phyloP scores from a whole-genome alignment of 2,888 invertebrate species.

The Leptinotarsa tumamoca region DNA sequence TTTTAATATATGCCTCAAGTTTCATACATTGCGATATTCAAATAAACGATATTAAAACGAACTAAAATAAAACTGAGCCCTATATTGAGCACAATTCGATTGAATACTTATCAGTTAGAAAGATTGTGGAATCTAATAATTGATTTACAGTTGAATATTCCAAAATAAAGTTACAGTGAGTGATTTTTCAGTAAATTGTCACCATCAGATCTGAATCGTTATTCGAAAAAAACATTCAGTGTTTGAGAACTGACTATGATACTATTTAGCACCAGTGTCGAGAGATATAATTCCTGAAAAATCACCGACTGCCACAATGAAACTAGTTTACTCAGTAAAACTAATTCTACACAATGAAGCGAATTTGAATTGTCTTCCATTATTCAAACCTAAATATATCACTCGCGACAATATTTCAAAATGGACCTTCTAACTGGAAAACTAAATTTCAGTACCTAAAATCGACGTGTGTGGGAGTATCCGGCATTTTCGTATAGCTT shows the following conservation, averaged over 20 bases:
- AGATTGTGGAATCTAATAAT: background rate
- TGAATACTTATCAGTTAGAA: background rate
- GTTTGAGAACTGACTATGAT: too few species aligned
- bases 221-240: too few species aligned
- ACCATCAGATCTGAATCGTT: background rate
- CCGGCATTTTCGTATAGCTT: slow-evolving; percentile 81
- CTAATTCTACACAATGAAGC: background rate
- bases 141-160: background rate
- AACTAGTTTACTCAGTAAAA: background rate
- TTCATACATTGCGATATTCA: slow-evolving; percentile 1
- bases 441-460: slow-evolving; percentile 53
- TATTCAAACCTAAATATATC: slow-evolving; percentile 6
- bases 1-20: background rate
- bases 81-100: slow-evolving; percentile 6
- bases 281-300: background rate
- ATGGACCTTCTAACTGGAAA: background rate
- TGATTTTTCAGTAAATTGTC: background rate
- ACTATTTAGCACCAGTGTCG: too few species aligned
- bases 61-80: slow-evolving; percentile 10
- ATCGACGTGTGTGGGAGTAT: slow-evolving; percentile 76
- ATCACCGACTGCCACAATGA: background rate
- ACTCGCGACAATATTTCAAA: slow-evolving; percentile 4
- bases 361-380: background rate
- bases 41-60: background rate
- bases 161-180: background rate